Percentiles rank a stretch among this genome's conserved stretches.
Conservation (phyloP, 1,140 invertebrate species). For the Caerostris darwini region DNA sequence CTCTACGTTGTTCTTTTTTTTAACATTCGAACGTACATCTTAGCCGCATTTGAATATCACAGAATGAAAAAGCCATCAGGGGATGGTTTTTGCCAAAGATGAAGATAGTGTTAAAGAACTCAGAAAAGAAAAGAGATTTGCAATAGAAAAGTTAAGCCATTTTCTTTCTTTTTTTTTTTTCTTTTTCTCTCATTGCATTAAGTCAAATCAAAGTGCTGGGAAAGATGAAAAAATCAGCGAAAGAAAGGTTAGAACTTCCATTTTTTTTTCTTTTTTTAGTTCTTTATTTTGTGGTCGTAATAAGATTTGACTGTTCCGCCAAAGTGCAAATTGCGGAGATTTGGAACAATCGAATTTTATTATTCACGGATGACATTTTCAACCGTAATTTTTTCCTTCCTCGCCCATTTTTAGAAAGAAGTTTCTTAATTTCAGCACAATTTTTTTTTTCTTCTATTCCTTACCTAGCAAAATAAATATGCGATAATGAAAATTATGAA, state of each 20-base stretch:
- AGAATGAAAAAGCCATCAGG: not conserved
- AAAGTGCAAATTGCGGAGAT: slow-evolving; percentile 43
- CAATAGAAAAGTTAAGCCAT: not conserved
- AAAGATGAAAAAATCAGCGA: slow-evolving; percentile 27
- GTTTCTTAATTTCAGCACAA: not conserved
- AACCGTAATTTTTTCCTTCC: not conserved
- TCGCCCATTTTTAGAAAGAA: not conserved
- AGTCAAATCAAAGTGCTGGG: slow-evolving; percentile 19
- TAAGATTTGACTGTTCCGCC: slow-evolving; percentile 25
- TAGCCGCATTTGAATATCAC: not conserved
- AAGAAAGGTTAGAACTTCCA: not conserved
- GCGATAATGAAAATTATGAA: slow-evolving; percentile 4
- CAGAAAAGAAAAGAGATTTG: not conserved
- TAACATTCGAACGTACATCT: not conserved
- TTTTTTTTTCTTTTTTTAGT: not conserved
- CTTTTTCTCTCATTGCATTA: slow-evolving; percentile 1
- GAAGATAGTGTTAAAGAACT: not conserved
- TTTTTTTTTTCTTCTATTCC: not conserved
- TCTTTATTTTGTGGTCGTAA: slow-evolving; percentile 10
- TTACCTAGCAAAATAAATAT: not conserved
- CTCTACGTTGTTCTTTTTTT: not conserved
- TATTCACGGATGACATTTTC: not conserved
- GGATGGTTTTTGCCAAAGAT: not conserved
- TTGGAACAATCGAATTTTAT: slow-evolving; percentile 52
- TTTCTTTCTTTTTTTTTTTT: not conserved